Conservation (phyloP, 2,888 invertebrate genomes). For the Pycnomerus fuliginosus region DNA sequence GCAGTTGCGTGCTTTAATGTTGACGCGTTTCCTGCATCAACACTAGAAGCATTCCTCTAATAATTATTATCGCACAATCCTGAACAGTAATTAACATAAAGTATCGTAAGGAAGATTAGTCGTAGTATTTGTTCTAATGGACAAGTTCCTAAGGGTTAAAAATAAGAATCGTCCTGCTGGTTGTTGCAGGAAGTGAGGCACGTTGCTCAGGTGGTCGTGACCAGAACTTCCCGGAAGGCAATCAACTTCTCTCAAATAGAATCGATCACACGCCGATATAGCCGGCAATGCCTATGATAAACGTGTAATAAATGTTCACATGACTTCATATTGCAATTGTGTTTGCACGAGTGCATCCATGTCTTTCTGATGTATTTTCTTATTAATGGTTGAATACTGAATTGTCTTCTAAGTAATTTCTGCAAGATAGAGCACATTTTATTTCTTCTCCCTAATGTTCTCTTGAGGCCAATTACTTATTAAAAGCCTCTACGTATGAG, state of each 20-base stretch:
- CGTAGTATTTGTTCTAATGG: no score
- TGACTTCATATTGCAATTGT: slow-evolving; percentile 21
- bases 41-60: no score
- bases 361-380: not conserved
- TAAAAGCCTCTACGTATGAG: not conserved
- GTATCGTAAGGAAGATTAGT: no score
- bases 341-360: slow-evolving; percentile 21
- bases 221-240: slow-evolving; percentile 33
- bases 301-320: slow-evolving; percentile 22
- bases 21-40: no score
- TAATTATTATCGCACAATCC: no score
- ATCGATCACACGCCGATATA: slow-evolving; percentile 24
- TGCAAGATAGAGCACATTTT: no score
- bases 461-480: no score
- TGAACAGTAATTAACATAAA: no score
- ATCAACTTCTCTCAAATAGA: slow-evolving; percentile 25
- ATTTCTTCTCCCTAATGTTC: no score
- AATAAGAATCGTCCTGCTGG: no score
- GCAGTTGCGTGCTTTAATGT: no score
- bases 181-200: slow-evolving; percentile 31
- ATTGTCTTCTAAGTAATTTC: not conserved
- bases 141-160: no score
- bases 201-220: slow-evolving; percentile 31
- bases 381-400: not conserved
- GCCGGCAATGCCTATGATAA: slow-evolving; percentile 17